These are phyloP conservation scores for Onchidella celtica DNA, from an alignment of 2,888 invertebrate species.

Conservation along the genomic window DNA sequence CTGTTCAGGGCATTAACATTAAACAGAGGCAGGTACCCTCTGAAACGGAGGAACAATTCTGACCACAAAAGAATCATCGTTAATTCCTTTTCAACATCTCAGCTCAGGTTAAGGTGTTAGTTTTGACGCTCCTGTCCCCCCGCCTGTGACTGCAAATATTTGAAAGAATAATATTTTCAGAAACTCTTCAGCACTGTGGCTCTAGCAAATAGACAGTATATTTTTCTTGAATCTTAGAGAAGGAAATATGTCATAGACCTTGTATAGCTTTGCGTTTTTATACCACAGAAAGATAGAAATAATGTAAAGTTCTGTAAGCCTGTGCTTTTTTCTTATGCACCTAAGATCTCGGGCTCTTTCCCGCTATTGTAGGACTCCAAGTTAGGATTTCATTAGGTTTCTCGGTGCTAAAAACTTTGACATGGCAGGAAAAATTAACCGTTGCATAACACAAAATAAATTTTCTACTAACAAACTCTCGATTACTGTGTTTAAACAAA, in stretches of 20 bases:
- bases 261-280: no score
- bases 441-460: no score
- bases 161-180: conserved; percentile 24
- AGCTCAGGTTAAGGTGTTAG: neutral
- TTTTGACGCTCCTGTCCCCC: neutral
- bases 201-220: neutral
- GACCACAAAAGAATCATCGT: neutral
- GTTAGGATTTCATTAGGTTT: no score
- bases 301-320: neutral
- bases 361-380: no score
- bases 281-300: neutral
- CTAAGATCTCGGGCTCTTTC: no score
- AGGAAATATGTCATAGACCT: no score
- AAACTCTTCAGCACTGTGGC: conserved; percentile 21
- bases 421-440: no score
- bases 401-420: no score
- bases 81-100: neutral
- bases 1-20: conserved; percentile 31
- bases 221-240: no score
- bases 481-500: no score
- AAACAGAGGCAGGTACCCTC: conserved; percentile 5
- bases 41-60: conserved; percentile 9
- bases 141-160: conserved; percentile 7
- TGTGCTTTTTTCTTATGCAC: no score
- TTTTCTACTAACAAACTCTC: no score